Evolutionary conservation across 1,140 invertebrate species (phyloP), one percentile per base, ranked within the genome.

Genomic region (Nixonia krombeini): DNA sequence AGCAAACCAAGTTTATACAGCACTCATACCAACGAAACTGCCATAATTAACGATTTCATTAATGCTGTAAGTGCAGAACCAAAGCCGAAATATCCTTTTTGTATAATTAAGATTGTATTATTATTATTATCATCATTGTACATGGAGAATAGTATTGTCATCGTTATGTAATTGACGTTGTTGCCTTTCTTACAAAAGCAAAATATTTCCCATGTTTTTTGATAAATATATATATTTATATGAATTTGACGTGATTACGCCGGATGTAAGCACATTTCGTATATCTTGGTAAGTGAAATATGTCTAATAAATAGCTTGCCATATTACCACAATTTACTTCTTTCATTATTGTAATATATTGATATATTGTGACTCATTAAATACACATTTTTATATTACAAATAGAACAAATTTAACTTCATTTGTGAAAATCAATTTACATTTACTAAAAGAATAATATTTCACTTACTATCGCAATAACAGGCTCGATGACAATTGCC

Each of bases 131-230:
- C 61, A 58, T 57, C 56, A 62, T 49, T 50, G 26, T 35, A 40
- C 6, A 33, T 29, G 13, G 40, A 21, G 6, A 58, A 58, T 52
- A 53, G 61, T 52, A 46, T 57, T 16, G 41, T 61, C 23, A 50
- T 50, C 50, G 64, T 67, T 67, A 67, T 56, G 29, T 18, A 49
- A 41, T 49, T 59, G 67, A 45, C 58, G 57, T 65, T 45, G 67
- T 77, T 76, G 70, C 61, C 68, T 77, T 76, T 72, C 76, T 59
- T 76, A 77, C 63, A 8, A 47, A 53, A 75, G 68, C 42, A 52
- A 61, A 49, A 49, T 37, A 55, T 58, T 31, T 35, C 63, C 38
- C 41, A 62, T 29, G 51, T 62, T 69, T 73, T 73, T 73, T 73
- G 59, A 64, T 73, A 72, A 72, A 25, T n/a, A n/a, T n/a, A n/a